Conservation (phyloP, 2,888 invertebrate species). For the Eristalis arbustorum region DNA sequence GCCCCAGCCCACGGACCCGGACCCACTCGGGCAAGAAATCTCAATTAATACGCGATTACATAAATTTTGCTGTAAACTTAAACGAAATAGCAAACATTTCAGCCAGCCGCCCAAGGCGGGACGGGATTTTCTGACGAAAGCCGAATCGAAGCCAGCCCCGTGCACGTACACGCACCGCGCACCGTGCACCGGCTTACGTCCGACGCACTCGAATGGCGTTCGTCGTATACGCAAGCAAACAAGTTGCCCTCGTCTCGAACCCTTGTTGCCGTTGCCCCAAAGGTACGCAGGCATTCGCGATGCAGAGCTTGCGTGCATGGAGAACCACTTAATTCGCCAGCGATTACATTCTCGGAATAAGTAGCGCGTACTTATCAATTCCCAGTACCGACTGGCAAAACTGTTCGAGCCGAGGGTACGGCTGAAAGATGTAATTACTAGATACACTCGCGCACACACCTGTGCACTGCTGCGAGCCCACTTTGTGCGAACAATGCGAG, state of each 20-base stretch:
- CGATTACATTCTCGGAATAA: slow-evolving; percentile 1
- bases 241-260: neutral
- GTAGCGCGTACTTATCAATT: slow-evolving; percentile 15
- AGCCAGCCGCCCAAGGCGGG: slow-evolving; percentile 26
- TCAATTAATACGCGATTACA: slow-evolving; percentile 56
- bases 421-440: slow-evolving; percentile 29
- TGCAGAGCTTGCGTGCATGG: neutral
- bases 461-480: neutral
- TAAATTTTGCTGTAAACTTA: slow-evolving; percentile 35
- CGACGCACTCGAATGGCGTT: slow-evolving; percentile 31
- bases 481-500: neutral
- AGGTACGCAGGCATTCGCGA: neutral
- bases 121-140: slow-evolving; percentile 19
- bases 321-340: neutral
- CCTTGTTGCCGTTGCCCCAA: slow-evolving; percentile 6
- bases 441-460: slow-evolving; percentile 1
- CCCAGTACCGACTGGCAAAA: slow-evolving; percentile 13
- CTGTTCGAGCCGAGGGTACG: neutral
- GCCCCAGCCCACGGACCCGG: neutral
- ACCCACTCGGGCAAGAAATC: slow-evolving; percentile 19
- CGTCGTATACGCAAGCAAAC: slow-evolving; percentile 4
- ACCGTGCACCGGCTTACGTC: neutral
- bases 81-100: slow-evolving; percentile 49
- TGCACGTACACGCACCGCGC: neutral
- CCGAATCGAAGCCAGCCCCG: neutral